These are phyloP conservation scores for Fregetta grallaria DNA, from an alignment of 2,113 vertebrate genomes.

Conservation along the genomic window DNA sequence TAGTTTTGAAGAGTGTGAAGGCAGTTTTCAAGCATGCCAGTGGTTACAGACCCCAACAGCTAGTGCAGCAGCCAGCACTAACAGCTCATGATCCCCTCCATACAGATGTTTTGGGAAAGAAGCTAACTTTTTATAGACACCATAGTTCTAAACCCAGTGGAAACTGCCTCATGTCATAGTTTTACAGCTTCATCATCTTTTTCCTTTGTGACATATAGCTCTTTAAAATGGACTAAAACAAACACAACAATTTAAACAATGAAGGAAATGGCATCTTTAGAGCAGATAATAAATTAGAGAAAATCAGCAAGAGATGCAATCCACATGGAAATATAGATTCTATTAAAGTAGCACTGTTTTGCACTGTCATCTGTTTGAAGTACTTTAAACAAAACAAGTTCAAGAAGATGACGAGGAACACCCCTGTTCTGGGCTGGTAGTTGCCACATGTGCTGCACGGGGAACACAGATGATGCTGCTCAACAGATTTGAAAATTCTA, in stretches of 20 bases:
- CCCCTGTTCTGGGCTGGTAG: rapidly evolving
- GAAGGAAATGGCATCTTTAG: background rate
- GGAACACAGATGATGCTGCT: background rate
- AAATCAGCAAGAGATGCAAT: background rate
- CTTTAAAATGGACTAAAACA: background rate
- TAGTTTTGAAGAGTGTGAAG: rapidly evolving
- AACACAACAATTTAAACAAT: background rate
- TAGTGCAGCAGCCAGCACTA: background rate
- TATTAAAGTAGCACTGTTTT: background rate
- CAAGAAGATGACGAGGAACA: background rate
- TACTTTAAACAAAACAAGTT: background rate
- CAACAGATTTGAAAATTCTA: background rate
- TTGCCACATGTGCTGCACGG: background rate
- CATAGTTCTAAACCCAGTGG: background rate
- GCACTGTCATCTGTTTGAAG: background rate
- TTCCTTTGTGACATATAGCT: background rate
- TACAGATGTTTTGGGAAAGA: background rate
- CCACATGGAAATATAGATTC: background rate
- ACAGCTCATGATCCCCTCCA: background rate
- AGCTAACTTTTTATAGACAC: background rate
- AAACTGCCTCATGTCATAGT: background rate
- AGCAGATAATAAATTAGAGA: background rate
- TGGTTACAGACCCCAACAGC: rapidly evolving
- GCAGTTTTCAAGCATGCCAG: background rate
- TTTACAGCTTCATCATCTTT: background rate